phyloP scores from a whole-genome alignment of 2,888 invertebrate species.

The Caradrina kadenii region DNA sequence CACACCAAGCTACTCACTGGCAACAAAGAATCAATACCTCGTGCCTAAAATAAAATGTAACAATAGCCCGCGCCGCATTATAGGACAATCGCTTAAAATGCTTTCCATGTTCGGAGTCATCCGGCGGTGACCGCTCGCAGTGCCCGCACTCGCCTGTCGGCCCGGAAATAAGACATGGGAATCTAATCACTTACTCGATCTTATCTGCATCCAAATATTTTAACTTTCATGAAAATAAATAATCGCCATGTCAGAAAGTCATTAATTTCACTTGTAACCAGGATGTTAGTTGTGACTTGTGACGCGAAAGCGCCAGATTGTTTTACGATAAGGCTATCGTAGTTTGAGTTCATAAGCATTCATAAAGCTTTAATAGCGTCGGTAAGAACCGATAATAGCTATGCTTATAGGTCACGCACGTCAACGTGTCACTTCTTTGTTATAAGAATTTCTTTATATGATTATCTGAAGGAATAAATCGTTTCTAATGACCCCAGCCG shows the following conservation, averaged over 20 bases:
- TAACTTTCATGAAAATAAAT: slow-evolving; percentile 70
- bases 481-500: slow-evolving; percentile 2
- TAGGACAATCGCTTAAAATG: slow-evolving; percentile 87
- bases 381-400: slow-evolving; percentile 57
- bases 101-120: slow-evolving; percentile 88
- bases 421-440: slow-evolving; percentile 23
- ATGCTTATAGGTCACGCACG: slow-evolving; percentile 36
- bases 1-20: slow-evolving; percentile 33
- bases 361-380: slow-evolving; percentile 60
- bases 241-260: slow-evolving; percentile 72
- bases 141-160: slow-evolving; percentile 65
- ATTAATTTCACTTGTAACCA: slow-evolving; percentile 84
- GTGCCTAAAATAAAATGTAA: slow-evolving; percentile 84
- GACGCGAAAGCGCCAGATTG: slow-evolving; percentile 73
- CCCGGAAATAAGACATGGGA: slow-evolving; percentile 84
- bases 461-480: slow-evolving; percentile 11
- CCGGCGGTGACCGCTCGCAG: slow-evolving; percentile 76
- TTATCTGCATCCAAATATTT: slow-evolving; percentile 79
- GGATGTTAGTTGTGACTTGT: slow-evolving; percentile 77
- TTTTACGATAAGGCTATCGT: slow-evolving; percentile 72
- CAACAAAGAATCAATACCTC: slow-evolving; percentile 79
- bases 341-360: slow-evolving; percentile 68
- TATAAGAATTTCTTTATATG: slow-evolving; percentile 7
- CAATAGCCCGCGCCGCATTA: slow-evolving; percentile 79
- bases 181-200: slow-evolving; percentile 78